A percentile compares a stretch with the other conserved stretches of the same genome.
phyloP scores from a whole-genome alignment of 2,113 vertebrate genomes.

The Reinhardtius hippoglossoides region DNA sequence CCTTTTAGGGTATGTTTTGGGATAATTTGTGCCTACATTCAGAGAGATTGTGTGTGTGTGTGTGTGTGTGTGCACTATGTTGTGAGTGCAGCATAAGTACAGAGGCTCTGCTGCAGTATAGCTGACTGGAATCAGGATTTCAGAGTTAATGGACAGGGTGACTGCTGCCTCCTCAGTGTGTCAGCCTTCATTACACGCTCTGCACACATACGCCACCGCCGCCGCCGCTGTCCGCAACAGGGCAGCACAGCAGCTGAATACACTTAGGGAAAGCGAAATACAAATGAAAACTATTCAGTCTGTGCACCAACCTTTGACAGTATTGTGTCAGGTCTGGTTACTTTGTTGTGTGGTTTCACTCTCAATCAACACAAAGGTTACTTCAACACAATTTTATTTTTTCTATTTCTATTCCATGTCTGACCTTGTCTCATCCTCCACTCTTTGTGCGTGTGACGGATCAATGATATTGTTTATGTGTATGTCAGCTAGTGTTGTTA shows the following conservation, averaged over 20 bases:
- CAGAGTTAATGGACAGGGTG: slow-evolving; percentile 71
- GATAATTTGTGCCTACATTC: slow-evolving; percentile 41
- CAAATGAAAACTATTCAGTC: background rate
- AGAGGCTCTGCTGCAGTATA: slow-evolving; percentile 38
- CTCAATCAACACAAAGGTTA: background rate
- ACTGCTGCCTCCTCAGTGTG: slow-evolving; percentile 68
- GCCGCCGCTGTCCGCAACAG: slow-evolving; percentile 1
- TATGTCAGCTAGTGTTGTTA: background rate
- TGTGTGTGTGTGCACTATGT: background rate
- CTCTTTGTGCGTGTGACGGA: no score
- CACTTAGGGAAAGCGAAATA: slow-evolving; percentile 24
- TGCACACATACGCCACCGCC: slow-evolving; percentile 49
- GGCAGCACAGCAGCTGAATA: slow-evolving; percentile 18
- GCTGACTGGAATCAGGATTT: slow-evolving; percentile 72
- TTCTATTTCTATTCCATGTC: background rate
- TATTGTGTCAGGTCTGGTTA: background rate
- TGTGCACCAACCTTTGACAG: background rate
- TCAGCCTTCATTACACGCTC: slow-evolving; percentile 75
- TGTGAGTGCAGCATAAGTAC: slow-evolving; percentile 16
- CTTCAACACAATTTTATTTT: background rate
- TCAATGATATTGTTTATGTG: no score
- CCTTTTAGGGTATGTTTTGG: slow-evolving; percentile 49
- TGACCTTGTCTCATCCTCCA: no score
- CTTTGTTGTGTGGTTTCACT: background rate
- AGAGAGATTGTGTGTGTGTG: background rate